Base-by-base conservation (phyloP, 2,888 invertebrate species). In the Trachelus stipa region DNA sequence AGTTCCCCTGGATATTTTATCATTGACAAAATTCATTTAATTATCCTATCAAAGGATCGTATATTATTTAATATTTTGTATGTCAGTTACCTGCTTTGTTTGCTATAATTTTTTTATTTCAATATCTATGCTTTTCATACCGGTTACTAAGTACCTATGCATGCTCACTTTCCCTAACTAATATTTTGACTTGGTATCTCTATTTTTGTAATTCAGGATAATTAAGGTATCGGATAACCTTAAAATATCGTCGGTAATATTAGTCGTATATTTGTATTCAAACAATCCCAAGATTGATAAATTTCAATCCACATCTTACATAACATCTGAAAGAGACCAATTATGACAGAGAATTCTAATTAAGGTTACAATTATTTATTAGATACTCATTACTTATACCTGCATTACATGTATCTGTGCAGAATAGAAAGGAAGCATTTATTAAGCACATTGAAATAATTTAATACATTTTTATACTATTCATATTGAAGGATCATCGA, bases 281-380 rank as follows among this genome's bases (percentile, higher is more conserved):
- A 81, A 81, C 79, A 80, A 81, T 80, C 73, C 73, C 68, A 68
- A 71, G 33, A 76, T 73, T 73, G 75, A 74, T 76, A 40, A 37
- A 1, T 74, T n/a, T 30, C 30, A 30, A 34, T 30, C 71, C 6
- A 71, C 30, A 30, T 87, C 86, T 87, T 87, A 87, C 79, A 83
- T 87, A 87, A 87, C 83, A 82, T 79, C 34, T 71, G 35, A 79
- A 83, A 77, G 79, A 77, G 80, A 76, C 77, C 80, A 80, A 79
- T 79, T 73, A 4, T 76, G 69, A 73, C 69, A 79, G 77, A 71
- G 68, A 78, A 76, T 40, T 23, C 33, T 35, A 33, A 74, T 68
- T 69, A 76, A 69, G 4, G 69, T 76, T 73, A 75, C 33, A 73
- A 69, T 73, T 31, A 33, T 12, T 31, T 33, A 34, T 11, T 71